phyloP scores from a whole-genome alignment of 2,888 invertebrate species.

The Tenthredo livida region DNA sequence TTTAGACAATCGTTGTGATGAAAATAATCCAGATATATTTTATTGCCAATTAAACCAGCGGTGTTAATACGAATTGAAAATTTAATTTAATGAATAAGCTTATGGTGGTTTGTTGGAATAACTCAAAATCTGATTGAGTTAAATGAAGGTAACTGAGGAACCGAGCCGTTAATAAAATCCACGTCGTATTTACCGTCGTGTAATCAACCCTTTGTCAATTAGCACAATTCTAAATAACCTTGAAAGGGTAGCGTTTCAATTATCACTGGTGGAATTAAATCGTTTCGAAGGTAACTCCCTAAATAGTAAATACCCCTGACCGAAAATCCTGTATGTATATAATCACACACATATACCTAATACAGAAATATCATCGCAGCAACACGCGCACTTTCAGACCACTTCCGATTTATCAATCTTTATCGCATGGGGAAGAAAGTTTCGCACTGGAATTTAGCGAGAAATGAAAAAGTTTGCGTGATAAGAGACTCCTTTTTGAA shows the following conservation, averaged over 20 bases:
- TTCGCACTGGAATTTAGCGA: neutral
- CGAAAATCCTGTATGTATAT: neutral
- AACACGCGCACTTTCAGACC: neutral
- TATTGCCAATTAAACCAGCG: neutral
- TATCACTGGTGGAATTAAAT: slow-evolving; percentile 5
- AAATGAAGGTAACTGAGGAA: neutral
- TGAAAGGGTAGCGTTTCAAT: slow-evolving; percentile 23
- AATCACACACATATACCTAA: too few relatives aligned
- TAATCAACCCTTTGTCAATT: slow-evolving; percentile 43
- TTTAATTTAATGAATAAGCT: neutral
- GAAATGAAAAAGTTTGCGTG: neutral
- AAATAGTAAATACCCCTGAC: slow-evolving; percentile 29
- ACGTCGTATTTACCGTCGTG: slow-evolving; percentile 24
- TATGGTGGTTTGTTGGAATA: neutral
- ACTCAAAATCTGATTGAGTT: slow-evolving; percentile 19
- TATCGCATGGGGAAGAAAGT: neutral
- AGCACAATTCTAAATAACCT: slow-evolving; percentile 29
- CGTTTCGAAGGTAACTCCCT: slow-evolving; percentile 5
- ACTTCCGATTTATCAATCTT: slow-evolving; percentile 9
- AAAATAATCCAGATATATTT: neutral
- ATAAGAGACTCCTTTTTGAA: neutral
- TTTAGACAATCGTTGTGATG: neutral
- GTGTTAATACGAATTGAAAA: neutral
- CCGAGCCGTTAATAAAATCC: slow-evolving; percentile 33
- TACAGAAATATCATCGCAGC: neutral